Conservation (phyloP, 1,140 invertebrate genomes). For the Holcopasites calliopsidis region DNA sequence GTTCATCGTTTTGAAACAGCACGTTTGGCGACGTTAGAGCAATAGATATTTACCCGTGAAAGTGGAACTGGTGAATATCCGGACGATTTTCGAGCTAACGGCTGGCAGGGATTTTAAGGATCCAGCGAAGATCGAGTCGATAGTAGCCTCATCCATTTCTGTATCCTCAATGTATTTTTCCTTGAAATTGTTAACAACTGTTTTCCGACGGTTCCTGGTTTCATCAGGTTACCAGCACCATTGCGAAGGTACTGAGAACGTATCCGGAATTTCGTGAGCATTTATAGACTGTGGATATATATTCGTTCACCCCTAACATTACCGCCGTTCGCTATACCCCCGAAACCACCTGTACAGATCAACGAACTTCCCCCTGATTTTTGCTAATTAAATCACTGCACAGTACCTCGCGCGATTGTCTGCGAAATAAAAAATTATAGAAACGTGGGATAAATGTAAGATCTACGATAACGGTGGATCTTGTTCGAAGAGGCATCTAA, state of each 20-base stretch:
- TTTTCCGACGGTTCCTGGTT: neutral
- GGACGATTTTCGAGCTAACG: slow-evolving; percentile 98
- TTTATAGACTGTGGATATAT: slow-evolving; percentile 29
- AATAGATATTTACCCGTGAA: slow-evolving; percentile 89
- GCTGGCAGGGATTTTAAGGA: slow-evolving; percentile 93
- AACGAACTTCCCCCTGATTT: accelerated
- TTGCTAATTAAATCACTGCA: no score
- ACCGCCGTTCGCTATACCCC: neutral
- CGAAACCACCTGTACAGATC: neutral
- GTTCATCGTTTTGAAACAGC: neutral
- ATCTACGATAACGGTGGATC: neutral
- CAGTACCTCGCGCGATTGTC: no score
- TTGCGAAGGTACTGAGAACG: slow-evolving; percentile 36
- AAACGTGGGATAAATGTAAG: neutral
- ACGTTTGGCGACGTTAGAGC: neutral
- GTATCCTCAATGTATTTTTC: neutral
- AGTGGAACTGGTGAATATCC: slow-evolving; percentile 99
- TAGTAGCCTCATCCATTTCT: slow-evolving; percentile 92
- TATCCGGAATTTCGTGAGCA: slow-evolving; percentile 4
- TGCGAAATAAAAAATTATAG: no score
- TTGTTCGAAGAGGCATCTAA: no score
- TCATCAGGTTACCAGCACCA: slow-evolving; percentile 18
- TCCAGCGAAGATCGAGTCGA: slow-evolving; percentile 95
- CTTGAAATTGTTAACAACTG: no score
- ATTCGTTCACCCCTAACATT: slow-evolving; percentile 3